These are phyloP conservation scores for Danio choprae DNA, from an alignment of 2,797 vertebrate species.

Conservation along the genomic window DNA sequence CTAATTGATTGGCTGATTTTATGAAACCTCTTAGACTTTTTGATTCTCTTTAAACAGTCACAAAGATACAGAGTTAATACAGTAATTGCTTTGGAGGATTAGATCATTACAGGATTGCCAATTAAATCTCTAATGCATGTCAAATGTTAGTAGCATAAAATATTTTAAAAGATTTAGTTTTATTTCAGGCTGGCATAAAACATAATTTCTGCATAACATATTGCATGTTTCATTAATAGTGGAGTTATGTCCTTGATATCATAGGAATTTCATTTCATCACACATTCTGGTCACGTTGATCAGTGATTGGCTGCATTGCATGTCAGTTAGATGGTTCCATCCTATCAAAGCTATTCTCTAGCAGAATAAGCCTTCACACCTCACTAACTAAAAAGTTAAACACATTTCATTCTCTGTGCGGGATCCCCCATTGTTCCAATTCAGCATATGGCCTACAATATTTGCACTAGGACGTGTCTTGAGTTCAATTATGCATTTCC, in stretches of 20 bases:
- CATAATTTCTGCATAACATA: too few species aligned
- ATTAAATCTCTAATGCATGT: not conserved
- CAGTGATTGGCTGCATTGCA: not conserved
- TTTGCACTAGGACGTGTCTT: not conserved
- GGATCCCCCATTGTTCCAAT: conserved; percentile 21
- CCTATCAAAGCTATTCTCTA: not conserved
- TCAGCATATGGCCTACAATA: conserved; percentile 25
- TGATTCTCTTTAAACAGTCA: not conserved
- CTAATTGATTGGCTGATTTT: not conserved
- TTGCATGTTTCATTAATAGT: not conserved
- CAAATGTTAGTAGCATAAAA: not conserved
- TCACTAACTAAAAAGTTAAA: conserved; percentile 20
- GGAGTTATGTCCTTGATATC: not conserved
- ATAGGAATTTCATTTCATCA: not conserved
- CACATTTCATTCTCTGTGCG: conserved; percentile 34
- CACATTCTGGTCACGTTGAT: not conserved
- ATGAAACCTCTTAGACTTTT: not conserved
- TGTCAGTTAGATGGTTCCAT: not conserved
- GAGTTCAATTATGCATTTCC: not conserved
- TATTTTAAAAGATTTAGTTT: not conserved
- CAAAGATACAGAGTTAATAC: not conserved
- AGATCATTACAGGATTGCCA: not conserved
- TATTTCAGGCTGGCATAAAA: too few species aligned
- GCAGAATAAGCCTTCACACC: not conserved
- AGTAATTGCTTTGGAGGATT: not conserved